These are phyloP conservation scores for Lucinisca nassula DNA, from an alignment of 2,888 invertebrate genomes.

Conservation along the genomic window DNA sequence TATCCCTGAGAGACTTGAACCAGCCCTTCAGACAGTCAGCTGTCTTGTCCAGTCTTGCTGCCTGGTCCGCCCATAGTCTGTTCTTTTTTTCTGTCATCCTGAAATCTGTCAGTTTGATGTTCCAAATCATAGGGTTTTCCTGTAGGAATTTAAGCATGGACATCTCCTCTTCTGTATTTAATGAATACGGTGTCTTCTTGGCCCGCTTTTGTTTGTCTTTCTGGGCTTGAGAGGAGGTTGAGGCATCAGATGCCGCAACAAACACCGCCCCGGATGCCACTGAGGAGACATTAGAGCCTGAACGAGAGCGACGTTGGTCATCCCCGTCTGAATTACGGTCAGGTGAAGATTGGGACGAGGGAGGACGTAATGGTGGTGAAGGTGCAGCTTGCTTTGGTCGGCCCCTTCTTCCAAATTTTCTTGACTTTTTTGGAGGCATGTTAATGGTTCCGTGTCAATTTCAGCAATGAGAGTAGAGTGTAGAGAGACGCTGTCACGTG, in stretches of 20 bases:
- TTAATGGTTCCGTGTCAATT: background rate
- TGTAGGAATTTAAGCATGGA: background rate
- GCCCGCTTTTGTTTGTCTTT: background rate
- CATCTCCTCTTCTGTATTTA: background rate
- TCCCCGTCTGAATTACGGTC: background rate
- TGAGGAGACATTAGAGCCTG: constrained; percentile 8
- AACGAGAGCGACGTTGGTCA: background rate
- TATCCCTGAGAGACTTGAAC: constrained; percentile 56
- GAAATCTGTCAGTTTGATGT: background rate
- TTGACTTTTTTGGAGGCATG: background rate
- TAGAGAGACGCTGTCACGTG: no score
- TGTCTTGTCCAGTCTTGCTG: constrained; percentile 1
- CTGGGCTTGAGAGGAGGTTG: background rate
- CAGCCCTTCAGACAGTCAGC: constrained; percentile 48
- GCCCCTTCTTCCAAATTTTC: background rate
- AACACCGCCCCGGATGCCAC: no score
- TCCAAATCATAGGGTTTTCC: background rate
- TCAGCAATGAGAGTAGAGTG: no score
- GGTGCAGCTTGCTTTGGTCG: background rate
- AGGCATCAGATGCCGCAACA: background rate
- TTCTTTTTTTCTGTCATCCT: background rate
- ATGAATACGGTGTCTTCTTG: background rate
- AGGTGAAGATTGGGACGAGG: background rate
- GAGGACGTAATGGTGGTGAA: background rate
- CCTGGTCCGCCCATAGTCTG: background rate